A percentile compares a stretch with the other conserved stretches of the same genome.
Evolutionary conservation across 2,888 invertebrate genomes (phyloP).

Genomic region (Diaphora mendica): DNA sequence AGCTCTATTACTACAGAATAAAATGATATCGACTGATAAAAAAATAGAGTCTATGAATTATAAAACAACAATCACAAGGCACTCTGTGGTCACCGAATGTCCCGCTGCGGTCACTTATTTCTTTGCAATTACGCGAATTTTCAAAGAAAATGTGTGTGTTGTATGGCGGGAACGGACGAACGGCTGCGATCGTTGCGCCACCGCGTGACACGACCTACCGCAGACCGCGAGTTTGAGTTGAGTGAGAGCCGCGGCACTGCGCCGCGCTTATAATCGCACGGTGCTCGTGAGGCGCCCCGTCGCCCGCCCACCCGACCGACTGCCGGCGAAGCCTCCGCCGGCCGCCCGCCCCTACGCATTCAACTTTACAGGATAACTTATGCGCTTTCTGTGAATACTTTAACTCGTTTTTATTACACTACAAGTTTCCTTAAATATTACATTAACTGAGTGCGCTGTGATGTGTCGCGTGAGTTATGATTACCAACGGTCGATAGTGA

Average conservation of each 20-base stretch:
- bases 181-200: constrained; percentile 83
- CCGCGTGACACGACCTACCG: constrained; percentile 82
- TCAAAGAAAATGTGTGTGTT: constrained; percentile 82
- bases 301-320: constrained; percentile 52
- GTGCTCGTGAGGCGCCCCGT: constrained; percentile 32
- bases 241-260: constrained; percentile 75
- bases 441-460: constrained; percentile 39
- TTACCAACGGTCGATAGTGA: constrained; percentile 30
- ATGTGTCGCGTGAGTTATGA: constrained; percentile 28
- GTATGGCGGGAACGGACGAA: constrained; percentile 70
- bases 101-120: constrained; percentile 78
- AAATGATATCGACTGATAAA: constrained; percentile 51
- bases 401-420: constrained; percentile 39
- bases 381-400: constrained; percentile 51
- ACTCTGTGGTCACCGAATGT: constrained; percentile 77
- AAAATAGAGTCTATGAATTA: constrained; percentile 65
- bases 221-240: constrained; percentile 75
- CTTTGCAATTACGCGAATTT: constrained; percentile 85
- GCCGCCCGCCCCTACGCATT: constrained; percentile 57
- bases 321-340: constrained; percentile 53
- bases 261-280: constrained; percentile 66
- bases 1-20: constrained; percentile 65
- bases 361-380: constrained; percentile 56
- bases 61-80: constrained; percentile 77
- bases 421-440: constrained; percentile 47